Evolutionary conservation across 2,113 vertebrate species (phyloP), one percentile per base, ranked within the genome.

Genomic region (Sphyrna mokarran): DNA sequence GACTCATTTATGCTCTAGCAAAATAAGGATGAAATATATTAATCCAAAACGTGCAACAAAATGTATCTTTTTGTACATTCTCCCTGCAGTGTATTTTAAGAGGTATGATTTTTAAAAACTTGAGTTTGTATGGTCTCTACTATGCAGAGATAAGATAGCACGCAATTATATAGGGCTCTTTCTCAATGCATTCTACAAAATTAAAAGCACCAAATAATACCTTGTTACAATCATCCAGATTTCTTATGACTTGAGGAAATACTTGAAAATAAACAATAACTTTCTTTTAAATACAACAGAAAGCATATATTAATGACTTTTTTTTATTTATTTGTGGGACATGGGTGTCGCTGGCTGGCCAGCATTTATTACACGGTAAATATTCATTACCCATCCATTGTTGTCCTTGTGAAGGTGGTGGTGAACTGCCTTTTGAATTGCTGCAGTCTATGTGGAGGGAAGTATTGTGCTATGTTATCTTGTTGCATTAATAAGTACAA

Each of bases 1-100:
- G 96, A 48, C 78, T 96, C 97, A 80, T 97, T 97, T 95, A 97
- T 96, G 95, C 96, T 76, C 78, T 95, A 26, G 26, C n/a, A 89
- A 70, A 85, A 83, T 70, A 33, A 54, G 40, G 40, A 54, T 72
- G 23, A 95, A 72, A 72, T 48, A 54, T 10, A 85, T 58, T 66
- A 85, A 40, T 61, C 66, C 14, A 91, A 91, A 91, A 91, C 16
- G 29, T 63, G 48, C 2, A 91, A 58, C 43, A 54, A 63, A 29
- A 91, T n/a, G 10, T 83, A 20, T 37, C 14, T 83, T 40, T 18
- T 40, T 40, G n/a, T 83, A 83, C 13, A 91, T 16, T 91, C 29
- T 63, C n/a, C 29, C 58, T 87, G 7, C 14, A 85, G 29, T n/a
- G 18, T 83, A 5, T 40, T 76, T 29, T 83, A 83, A 3, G 5